Base-by-base conservation (phyloP, 37 sponge, comb jelly and placozoan genomes). In the Petrosia ficiformis region DNA sequence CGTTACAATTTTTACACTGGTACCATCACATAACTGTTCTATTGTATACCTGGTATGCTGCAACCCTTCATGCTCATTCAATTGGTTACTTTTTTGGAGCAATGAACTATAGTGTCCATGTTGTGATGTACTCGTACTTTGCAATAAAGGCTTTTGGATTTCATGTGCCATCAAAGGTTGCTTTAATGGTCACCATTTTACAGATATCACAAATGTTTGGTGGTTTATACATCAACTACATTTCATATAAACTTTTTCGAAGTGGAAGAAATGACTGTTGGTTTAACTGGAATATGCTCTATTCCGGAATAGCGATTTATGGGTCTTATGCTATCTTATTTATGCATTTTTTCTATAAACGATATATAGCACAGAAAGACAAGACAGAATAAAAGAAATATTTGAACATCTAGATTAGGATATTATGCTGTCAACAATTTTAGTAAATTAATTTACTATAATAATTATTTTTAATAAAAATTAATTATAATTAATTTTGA, bases 61-160 rank as follows among this genome's bases (percentile, higher is more conserved):
- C 72, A 31, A 54, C 52, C 24, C 41, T 42, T 31, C n/a, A 30
- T 24, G 59, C 34, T 24, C 39, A 54, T n/a, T 71, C 86, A 6
- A 65, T 66, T 0, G 81, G 77, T 0, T 77, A 78, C 65, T 92
- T 85, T 85, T 88, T 74, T 57, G 48, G 65, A 34, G 57, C 78
- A 36, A 58, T 87, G 57, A 92, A 92, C 64, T 77, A 57, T 26
- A 39, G 38, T 35, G 93, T 92, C 22, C 93, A 92, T 64, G 67
- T 82, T 10, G 29, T 92, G 26, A 92, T 92, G 93, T 92, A 92
- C 73, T 56, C 89, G 26, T 88, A 92, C 68, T 92, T 88, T 69
- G 61, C 84, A n/a, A 3, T 92, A 56, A 67, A 77, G 64, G 73
- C 93, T 26, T n/a, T n/a, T 11, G 63, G 63, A 6, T n/a, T 11